Evolutionary conservation across 2,113 vertebrate genomes (phyloP), one percentile per base, ranked within the genome.

Genomic region (Stigmatopora argus): DNA sequence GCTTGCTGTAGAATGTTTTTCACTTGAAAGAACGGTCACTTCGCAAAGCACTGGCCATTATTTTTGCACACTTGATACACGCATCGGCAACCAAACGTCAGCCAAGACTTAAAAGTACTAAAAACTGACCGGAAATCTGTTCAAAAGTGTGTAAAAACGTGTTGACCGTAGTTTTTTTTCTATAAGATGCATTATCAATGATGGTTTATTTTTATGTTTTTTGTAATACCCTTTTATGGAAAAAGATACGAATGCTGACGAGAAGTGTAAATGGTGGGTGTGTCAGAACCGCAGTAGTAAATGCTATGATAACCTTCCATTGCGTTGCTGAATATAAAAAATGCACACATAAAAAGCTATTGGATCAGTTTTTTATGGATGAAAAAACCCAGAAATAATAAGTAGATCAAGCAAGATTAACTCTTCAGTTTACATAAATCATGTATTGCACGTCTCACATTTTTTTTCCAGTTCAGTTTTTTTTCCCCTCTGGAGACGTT

Each of bases 241-340:
- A 44, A 41, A n/a, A 19, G 10, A 65, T 23, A 6, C 34, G 5
- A 4, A 8, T 31, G 58, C 26, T 19, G 3, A 52, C 4, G 19
- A 52, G 51, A 53, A 53, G 11, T 53, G 51, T 53, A 10, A 9
- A 53, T 41, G 38, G 38, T 26, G 26, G 38, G 38, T 26, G 26
- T 19, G 57, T 12, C 15, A 67, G 4, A 67, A 10, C 7, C 11
- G 5, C 44, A 45, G 35, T 55, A 41, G 41, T 59, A 38, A 7
- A 66, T 23, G 56, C 45, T 65, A 71, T 65, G 71, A 81, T 75
- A 78, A 53, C 3, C 26, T 57, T 7, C 26, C 13, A 56, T 23
- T 35, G 56, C 56, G 17, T 10, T 35, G 10, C 8, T 38, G 34
- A 35, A n/a, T 58, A 34, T 18, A 15, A 3, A 57, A 34, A 17